phyloP scores from a whole-genome alignment of 2,113 vertebrate species.

The Pithys albifrons region DNA sequence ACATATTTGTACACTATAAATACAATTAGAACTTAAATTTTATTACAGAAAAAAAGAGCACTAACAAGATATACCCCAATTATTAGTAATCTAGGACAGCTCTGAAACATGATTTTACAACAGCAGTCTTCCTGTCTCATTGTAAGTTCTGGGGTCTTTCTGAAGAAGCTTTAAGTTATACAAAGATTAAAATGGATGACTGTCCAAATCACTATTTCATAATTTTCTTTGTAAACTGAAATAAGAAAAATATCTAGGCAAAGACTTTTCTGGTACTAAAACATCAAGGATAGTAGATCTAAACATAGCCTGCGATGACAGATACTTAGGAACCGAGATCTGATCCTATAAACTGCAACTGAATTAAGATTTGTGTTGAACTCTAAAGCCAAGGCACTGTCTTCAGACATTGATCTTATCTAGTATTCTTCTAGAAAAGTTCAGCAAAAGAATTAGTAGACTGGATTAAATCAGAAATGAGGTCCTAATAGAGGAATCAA shows the following conservation, averaged over 20 bases:
- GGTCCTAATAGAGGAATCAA: background rate
- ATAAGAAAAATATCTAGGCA: background rate
- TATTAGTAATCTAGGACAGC: background rate
- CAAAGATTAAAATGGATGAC: background rate
- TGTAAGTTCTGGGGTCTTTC: background rate
- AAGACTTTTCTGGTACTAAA: background rate
- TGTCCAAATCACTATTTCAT: background rate
- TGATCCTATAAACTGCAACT: background rate
- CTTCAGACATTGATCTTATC: background rate
- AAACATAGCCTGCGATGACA: accelerated
- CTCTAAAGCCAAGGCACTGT: background rate
- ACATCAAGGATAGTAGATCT: background rate
- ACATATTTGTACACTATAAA: background rate
- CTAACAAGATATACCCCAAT: background rate
- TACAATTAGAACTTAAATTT: background rate
- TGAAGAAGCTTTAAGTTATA: background rate
- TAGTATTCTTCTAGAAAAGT: background rate
- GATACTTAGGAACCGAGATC: background rate
- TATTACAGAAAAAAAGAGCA: background rate
- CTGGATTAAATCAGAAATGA: background rate
- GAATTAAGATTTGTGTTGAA: background rate
- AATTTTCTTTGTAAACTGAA: background rate
- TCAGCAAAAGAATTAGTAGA: background rate
- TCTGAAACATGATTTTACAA: background rate
- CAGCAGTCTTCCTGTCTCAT: background rate